Percentiles rank a stretch among this genome's conserved stretches.
phyloP scores from a whole-genome alignment of 2,888 invertebrate genomes.

The Melinopterus prodromus region DNA sequence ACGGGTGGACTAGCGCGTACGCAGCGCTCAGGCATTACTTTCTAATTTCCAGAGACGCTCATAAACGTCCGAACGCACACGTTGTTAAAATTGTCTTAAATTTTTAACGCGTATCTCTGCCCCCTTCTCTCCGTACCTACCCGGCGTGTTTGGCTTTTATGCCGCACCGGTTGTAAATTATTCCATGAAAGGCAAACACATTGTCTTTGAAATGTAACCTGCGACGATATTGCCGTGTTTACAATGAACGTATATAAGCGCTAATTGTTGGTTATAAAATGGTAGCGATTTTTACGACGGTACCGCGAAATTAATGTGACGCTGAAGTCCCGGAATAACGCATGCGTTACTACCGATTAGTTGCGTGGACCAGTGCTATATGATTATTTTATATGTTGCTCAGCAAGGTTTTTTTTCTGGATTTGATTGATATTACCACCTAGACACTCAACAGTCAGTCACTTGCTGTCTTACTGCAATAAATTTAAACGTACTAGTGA shows the following conservation, averaged over 20 bases:
- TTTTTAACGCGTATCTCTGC: background rate
- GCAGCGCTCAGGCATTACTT: conserved; percentile 11
- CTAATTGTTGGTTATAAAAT: background rate
- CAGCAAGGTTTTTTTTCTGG: background rate
- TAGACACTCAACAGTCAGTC: background rate
- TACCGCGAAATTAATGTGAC: background rate
- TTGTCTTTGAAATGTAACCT: conserved; percentile 4
- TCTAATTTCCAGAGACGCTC: conserved; percentile 22
- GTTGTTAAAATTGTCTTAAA: conserved; percentile 11
- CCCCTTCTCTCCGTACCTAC: background rate
- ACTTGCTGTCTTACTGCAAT: no score
- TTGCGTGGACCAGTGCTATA: background rate
- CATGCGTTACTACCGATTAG: background rate
- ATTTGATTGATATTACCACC: background rate
- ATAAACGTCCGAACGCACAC: conserved; percentile 19
- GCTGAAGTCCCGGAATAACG: background rate
- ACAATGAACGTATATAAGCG: background rate
- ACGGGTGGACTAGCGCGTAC: conserved; percentile 21
- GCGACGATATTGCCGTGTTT: background rate
- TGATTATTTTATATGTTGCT: background rate
- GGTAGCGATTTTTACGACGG: background rate
- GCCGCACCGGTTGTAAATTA: background rate
- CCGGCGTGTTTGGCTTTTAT: background rate
- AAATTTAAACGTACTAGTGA: no score
- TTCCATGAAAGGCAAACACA: conserved; percentile 4